Percentiles rank a stretch among this genome's conserved stretches.
phyloP scores from a whole-genome alignment of 2,888 invertebrate genomes.

The Caenorhabditis sp. region DNA sequence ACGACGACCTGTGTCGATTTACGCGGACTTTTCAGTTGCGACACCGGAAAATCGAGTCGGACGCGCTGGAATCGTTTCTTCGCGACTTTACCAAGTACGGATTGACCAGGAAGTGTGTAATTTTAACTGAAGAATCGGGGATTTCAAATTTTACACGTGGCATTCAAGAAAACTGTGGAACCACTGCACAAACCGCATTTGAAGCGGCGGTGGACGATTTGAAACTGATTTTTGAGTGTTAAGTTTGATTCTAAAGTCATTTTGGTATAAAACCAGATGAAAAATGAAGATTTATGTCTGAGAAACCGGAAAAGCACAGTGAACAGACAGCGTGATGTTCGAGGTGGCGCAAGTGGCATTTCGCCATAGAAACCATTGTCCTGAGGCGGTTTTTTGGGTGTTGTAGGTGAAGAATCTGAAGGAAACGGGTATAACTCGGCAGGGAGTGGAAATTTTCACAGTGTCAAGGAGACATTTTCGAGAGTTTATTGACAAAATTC shows the following conservation, averaged over 20 bases:
- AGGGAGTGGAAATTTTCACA: too few relatives aligned
- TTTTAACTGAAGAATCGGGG: background rate
- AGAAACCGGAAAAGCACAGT: slow-evolving; percentile 72
- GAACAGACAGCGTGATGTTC: slow-evolving; percentile 71
- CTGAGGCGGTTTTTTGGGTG: slow-evolving; percentile 44
- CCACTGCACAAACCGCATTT: background rate
- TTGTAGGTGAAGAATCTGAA: slow-evolving; percentile 73
- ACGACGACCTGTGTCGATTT: background rate
- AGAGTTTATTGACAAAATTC: background rate
- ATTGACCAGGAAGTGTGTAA: slow-evolving; percentile 4
- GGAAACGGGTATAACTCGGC: background rate
- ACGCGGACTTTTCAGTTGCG: background rate
- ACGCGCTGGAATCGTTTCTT: slow-evolving; percentile 2
- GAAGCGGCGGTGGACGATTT: background rate
- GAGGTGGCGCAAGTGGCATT: slow-evolving; percentile 57
- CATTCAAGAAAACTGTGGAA: background rate
- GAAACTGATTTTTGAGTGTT: slow-evolving; percentile 1
- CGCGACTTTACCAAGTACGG: slow-evolving; percentile 20
- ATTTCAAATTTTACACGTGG: background rate
- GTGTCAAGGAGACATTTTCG: too few relatives aligned
- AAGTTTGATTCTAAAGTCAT: too few relatives aligned
- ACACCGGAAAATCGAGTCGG: background rate
- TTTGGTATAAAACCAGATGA: background rate
- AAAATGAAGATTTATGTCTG: slow-evolving; percentile 5
- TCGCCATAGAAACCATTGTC: slow-evolving; percentile 73